Conservation (phyloP, 2,113 vertebrate genomes). For the Nansenia antarctica region DNA sequence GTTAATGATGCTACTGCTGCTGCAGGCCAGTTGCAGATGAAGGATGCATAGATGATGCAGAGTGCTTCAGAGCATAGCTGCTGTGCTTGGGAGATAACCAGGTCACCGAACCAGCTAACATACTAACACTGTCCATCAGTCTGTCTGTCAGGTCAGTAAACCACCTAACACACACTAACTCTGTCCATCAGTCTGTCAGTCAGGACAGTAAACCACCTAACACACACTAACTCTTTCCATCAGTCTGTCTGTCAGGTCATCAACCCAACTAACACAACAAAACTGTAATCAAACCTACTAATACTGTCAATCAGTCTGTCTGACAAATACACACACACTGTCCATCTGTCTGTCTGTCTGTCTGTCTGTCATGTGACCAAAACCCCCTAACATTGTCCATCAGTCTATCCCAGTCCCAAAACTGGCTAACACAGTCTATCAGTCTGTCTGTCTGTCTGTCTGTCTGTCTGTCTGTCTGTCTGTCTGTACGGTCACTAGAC, state of each 20-base stretch:
- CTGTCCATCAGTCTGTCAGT: not conserved
- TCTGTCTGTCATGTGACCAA: no score
- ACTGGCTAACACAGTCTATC: no score
- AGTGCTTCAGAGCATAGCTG: conserved; percentile 11
- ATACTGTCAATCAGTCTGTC: not conserved
- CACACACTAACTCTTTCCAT: not conserved
- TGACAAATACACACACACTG: no score
- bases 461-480: not conserved
- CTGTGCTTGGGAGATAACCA: not conserved
- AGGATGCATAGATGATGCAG: conserved; percentile 28
- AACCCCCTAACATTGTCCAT: no score
- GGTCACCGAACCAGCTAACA: conserved; percentile 1
- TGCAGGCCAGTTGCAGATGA: conserved; percentile 24
- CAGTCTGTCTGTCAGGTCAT: conserved; percentile 3
- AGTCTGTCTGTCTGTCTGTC: no score
- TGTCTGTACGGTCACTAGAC: not conserved
- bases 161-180: not conserved
- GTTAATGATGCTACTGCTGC: conserved; percentile 38
- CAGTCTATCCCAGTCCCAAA: no score
- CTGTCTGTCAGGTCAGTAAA: not conserved
- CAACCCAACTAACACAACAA: not conserved
- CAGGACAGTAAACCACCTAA: conserved; percentile 4
- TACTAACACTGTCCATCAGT: not conserved
- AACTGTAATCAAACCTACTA: not conserved
- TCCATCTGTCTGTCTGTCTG: no score